Base-by-base conservation (phyloP, 2,113 vertebrate genomes). In the Physeter macrocephalus region DNA sequence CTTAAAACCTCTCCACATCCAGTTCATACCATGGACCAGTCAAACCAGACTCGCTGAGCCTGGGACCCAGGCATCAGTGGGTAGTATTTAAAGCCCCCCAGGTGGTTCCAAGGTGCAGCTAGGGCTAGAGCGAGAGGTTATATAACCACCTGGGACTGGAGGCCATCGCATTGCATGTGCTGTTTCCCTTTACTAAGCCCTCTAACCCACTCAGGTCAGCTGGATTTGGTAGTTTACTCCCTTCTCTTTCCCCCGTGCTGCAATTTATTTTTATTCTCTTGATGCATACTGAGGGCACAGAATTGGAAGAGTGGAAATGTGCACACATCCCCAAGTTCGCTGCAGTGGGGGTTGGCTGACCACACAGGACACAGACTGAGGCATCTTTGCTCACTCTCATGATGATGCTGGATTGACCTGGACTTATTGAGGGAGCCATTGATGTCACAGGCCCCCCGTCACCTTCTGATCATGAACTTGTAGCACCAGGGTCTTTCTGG, bases 341-440 rank as follows among this genome's bases (percentile, higher is more conserved):
- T 6, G 1, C 0, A 10, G 11, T 4, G 41, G 14, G 3, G 67
- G 0, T 34, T 54, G 72, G 6, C 31, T 29, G 18, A 15, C 21
- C 14, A 20, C 18, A 0, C 14, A 8, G 0, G 46, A 1, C 3
- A 4, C 5, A 0, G 0, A 54, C 39, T 29, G 69, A 64, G 52
- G 15, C 34, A 2, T 5, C 17, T 59, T 93, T 21, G 5, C 69
- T 83, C 6, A 4, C n/a, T 62, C 46, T 78, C 29, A 8, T 8
- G 61, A 52, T 25, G 54, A 46, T 0, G 1, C 62, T 43, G 10
- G 34, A 23, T 59, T n/a, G 59, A 43, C 31, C 25, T 39, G 27
- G 59, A 25, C 62, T 77, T 74, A 49, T 8, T 4, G 18, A 66
- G 34, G 57, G 25, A 90, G 61, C 18, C 54, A 13, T 7, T 52